Base-by-base conservation (phyloP, 2,113 vertebrate genomes). In the Eubucco bourcierii region DNA sequence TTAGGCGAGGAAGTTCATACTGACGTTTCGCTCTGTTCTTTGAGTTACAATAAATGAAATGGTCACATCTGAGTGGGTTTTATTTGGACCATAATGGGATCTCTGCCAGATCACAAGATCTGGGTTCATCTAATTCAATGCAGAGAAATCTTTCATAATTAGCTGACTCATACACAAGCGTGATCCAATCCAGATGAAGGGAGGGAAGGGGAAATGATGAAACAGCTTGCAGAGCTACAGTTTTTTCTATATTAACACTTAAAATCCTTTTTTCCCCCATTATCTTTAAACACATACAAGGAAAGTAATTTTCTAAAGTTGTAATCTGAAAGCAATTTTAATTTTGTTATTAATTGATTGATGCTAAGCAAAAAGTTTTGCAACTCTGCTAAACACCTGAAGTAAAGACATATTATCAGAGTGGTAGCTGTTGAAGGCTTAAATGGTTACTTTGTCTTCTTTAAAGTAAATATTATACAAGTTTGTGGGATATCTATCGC, bases 131-230 rank as follows among this genome's bases (percentile, higher is more conserved):
- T 95, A 94, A 95, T 96, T 96, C 24, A 77, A 95, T 96, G 96
- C 95, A 91, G 84, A 93, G 81, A 88, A 90, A 31, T 96, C 92
- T 90, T 96, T 89, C 96, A 96, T 95, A 97, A 97, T 94, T 80
- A 94, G 50, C 81, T 94, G 92, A 97, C 65, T 96, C 95, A 94
- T 34, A 91, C 27, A 68, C 60, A 67, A 92, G 66, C 37, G 71
- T 3, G 41, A 81, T 90, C 93, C 82, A 63, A 81, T 87, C 68
- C 88, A 96, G 82, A 95, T 46, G 80, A 96, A n/a, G 78, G 86
- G 83, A 97, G 23, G 33, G 81, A 77, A 89, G 91, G 70, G 82
- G 86, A 95, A 93, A 81, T 95, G 89, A 59, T 60, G 79, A 95
- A 95, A 76, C 73, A 83, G 29, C 37, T 91, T 90, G 60, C 44